Conservation (phyloP, 2,888 invertebrate genomes). For the Pinctada fucata region DNA sequence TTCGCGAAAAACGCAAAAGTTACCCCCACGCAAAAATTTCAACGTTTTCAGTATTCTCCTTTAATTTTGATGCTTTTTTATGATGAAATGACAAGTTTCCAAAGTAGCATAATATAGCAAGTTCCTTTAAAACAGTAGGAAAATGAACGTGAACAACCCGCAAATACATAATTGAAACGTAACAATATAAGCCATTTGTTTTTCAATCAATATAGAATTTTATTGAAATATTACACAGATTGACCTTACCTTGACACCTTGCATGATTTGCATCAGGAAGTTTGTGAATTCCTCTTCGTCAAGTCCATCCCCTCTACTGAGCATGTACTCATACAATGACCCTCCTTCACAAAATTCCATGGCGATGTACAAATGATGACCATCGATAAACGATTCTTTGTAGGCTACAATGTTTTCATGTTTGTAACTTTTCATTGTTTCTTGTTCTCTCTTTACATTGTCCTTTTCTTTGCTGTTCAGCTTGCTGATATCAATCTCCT, state of each 20-base stretch:
- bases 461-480: conserved; percentile 22
- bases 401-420: conserved; percentile 32
- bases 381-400: conserved; percentile 28
- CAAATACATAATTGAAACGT: too few relatives aligned
- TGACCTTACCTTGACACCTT: conserved; percentile 23
- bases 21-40: too few relatives aligned
- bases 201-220: too few relatives aligned
- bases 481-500: conserved; percentile 13
- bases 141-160: too few relatives aligned
- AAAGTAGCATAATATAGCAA: too few relatives aligned
- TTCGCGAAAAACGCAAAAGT: too few relatives aligned
- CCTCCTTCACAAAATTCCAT: conserved; percentile 47
- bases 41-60: too few relatives aligned
- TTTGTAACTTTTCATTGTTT: conserved; percentile 7
- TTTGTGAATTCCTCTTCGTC: conserved; percentile 33
- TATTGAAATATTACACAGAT: too few relatives aligned
- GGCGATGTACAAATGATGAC: conserved; percentile 35
- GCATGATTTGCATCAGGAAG: conserved; percentile 27
- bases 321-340: conserved; percentile 33
- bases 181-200: too few relatives aligned
- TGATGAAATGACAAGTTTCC: too few relatives aligned
- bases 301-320: conserved; percentile 10
- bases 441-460: conserved; percentile 10
- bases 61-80: too few relatives aligned
- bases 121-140: too few relatives aligned